These are phyloP conservation scores for Trissonchulus latispiculum DNA, from an alignment of 2,888 invertebrate species.

Conservation along the genomic window DNA sequence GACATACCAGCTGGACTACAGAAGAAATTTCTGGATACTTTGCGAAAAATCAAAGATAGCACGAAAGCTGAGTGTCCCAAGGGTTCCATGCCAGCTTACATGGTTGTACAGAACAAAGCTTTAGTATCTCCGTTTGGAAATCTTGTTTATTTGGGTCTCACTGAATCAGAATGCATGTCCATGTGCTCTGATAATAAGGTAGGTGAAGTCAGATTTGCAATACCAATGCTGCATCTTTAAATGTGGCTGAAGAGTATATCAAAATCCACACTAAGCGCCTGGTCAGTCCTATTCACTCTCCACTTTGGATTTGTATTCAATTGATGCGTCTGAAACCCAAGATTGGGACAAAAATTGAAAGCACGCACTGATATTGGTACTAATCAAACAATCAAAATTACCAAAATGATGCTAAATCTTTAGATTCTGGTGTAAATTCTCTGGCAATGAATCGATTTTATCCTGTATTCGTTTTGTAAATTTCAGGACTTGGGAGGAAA, in stretches of 20 bases:
- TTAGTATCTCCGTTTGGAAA: conserved; percentile 1
- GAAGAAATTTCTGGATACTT: neutral
- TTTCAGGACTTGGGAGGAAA: neutral
- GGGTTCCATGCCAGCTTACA: neutral
- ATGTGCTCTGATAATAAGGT: neutral
- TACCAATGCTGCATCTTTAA: no score
- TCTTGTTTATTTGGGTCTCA: conserved; percentile 3
- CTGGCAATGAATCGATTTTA: no score
- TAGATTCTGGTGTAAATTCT: no score
- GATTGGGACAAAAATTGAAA: no score
- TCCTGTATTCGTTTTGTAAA: no score
- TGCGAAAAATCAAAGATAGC: neutral
- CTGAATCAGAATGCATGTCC: neutral
- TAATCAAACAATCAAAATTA: no score
- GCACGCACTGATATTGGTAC: no score
- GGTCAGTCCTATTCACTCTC: no score
- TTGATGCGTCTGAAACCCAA: no score
- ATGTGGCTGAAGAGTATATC: neutral
- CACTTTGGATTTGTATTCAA: no score
- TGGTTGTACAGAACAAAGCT: neutral
- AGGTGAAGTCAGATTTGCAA: no score
- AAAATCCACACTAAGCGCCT: neutral
- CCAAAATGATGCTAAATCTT: no score
- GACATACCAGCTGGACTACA: neutral
- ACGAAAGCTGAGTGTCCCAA: neutral